Base-by-base conservation (phyloP, 2,797 vertebrate species). In the Lepus townsendii region DNA sequence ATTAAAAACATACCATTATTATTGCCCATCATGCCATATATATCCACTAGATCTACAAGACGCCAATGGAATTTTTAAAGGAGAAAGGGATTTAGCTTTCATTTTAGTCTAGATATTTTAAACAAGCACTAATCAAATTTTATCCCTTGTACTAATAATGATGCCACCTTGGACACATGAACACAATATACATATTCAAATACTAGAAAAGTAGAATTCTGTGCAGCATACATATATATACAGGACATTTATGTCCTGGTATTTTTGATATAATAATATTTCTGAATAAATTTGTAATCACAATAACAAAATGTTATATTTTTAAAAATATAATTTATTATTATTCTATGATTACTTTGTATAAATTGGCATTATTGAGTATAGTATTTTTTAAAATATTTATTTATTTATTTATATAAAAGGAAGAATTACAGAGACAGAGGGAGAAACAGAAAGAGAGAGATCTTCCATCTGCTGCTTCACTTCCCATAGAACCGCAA, bases 41-140 rank as follows among this genome's bases (percentile, higher is more conserved):
- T 22, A 83, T 76, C 16, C 22, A 19, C 24, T 69, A 63, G 32
- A 38, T 54, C 38, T 75, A 84, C 10, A 62, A 27, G 7, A 93
- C 76, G 2, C 16, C 54, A 80, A 93, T 84, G 66, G 5, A 66
- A 20, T 19, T 90, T 85, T 73, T 57, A 90, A 73, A 65, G 60
- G 4, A 24, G 22, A 54, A 60, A 77, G 1, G 1, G 1, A 2
- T 83, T 91, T 71, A 62, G 27, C 66, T 90, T 71, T 82, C 11
- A 68, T 83, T 93, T 91, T 68, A 89, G 65, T 66, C 10, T 52
- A 32, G 66, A 19, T 68, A 77, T 63, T 95, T 62, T 9, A 77
- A 86, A 79, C 17, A 30, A 83, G 9, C 14, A 42, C 1, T 69
- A 89, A 30, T 89, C 17, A 60, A 42, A 62, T 75, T 93, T 79